These are phyloP conservation scores for Athalia rosae DNA, from an alignment of 2,888 invertebrate species.

Conservation along the genomic window DNA sequence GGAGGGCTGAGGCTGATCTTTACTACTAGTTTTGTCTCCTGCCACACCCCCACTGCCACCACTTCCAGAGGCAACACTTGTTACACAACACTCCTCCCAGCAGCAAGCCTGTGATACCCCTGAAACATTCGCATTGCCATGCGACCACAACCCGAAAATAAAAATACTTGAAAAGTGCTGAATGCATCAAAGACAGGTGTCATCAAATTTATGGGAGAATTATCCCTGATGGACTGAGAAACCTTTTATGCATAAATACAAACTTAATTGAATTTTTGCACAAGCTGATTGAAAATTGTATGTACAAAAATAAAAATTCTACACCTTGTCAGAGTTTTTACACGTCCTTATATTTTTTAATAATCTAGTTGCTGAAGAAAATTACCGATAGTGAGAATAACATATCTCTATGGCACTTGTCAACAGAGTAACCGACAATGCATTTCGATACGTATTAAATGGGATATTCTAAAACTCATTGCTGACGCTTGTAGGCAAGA, in stretches of 20 bases:
- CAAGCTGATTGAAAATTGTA: too few species aligned
- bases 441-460: neutral
- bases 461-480: neutral
- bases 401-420: neutral
- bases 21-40: conserved; percentile 66
- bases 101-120: conserved; percentile 72
- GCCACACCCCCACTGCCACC: conserved; percentile 64
- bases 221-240: too few species aligned
- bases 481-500: neutral
- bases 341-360: too few species aligned
- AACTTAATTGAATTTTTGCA: too few species aligned
- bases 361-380: too few species aligned
- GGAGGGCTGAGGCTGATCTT: conserved; percentile 77
- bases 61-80: conserved; percentile 62
- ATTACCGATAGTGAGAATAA: too few species aligned
- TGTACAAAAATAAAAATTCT: too few species aligned
- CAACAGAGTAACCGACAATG: neutral
- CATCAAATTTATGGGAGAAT: too few species aligned
- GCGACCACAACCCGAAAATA: conserved; percentile 63
- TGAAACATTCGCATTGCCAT: conserved; percentile 57
- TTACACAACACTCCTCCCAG: conserved; percentile 72
- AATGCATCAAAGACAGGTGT: neutral
- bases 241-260: too few species aligned
- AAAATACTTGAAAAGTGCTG: conserved; percentile 9
- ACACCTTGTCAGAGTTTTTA: too few species aligned